Conservation (phyloP, 1,140 invertebrate species). For the Penaeus vannamei region DNA sequence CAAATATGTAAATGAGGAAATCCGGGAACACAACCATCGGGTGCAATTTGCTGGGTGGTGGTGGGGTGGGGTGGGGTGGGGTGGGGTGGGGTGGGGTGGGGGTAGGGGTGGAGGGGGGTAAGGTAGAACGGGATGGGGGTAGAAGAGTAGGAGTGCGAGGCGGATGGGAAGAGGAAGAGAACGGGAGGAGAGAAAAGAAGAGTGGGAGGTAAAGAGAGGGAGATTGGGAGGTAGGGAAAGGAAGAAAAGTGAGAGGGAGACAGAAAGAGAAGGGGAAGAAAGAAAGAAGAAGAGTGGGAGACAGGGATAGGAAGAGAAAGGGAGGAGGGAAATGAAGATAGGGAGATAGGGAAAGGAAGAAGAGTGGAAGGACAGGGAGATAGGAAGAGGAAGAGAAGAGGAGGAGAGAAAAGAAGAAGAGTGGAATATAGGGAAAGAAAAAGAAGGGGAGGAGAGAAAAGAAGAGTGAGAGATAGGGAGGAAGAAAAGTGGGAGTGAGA, state of each 20-base stretch:
- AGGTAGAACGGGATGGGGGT: not conserved
- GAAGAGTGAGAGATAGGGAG: no score
- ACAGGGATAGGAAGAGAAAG: conserved; percentile 7
- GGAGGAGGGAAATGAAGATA: not conserved
- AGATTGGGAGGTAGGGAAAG: not conserved
- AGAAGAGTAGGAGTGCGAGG: not conserved
- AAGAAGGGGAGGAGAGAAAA: no score
- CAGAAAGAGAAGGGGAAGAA: not conserved
- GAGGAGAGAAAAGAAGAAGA: no score
- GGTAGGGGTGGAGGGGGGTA: no score
- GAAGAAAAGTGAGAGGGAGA: conserved; percentile 14
- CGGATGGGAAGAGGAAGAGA: not conserved
- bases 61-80: not conserved
- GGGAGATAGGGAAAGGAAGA: not conserved
- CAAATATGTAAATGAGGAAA: no score
- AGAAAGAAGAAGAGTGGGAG: not conserved
- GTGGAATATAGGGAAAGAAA: no score
- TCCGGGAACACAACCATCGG: no score
- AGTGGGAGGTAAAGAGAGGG: not conserved
- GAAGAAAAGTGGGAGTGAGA: no score
- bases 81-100: not conserved
- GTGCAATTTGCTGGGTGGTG: no score
- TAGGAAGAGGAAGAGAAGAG: no score
- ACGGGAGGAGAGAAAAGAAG: not conserved
- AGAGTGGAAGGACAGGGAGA: no score